A percentile compares a stretch with the other conserved stretches of the same genome.
Conservation (phyloP, 2,113 vertebrate genomes). For the Hippoglossus stenolepis region DNA sequence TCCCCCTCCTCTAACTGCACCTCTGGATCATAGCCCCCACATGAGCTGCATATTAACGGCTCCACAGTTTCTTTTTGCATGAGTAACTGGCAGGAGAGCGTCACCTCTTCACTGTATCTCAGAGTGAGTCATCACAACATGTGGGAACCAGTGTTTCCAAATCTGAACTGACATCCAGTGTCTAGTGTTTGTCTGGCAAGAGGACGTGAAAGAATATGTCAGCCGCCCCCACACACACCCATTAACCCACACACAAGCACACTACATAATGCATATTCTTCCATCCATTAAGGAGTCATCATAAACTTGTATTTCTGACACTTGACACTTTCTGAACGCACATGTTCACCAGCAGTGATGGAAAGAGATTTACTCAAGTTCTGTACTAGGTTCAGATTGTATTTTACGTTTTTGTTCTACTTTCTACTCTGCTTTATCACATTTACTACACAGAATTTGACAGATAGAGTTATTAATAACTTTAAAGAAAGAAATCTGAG, state of each 20-base stretch:
- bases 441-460: background rate
- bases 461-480: background rate
- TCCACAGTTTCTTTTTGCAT: constrained; percentile 2
- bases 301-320: background rate
- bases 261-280: background rate
- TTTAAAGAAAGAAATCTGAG: background rate
- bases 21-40: background rate
- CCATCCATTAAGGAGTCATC: background rate
- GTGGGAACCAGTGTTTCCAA: constrained; percentile 4
- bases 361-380: background rate
- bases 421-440: no score
- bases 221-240: background rate
- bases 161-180: background rate
- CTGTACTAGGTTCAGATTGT: background rate
- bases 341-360: background rate
- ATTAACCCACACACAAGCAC: background rate
- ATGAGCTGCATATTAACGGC: background rate
- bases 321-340: constrained; percentile 4
- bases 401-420: background rate
- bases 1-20: background rate
- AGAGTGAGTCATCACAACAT: constrained; percentile 43
- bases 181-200: constrained; percentile 9
- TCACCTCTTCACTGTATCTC: background rate
- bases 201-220: background rate
- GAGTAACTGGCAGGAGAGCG: background rate